These are phyloP conservation scores for Cotesia glomerata DNA, from an alignment of 1,140 invertebrate species.

Conservation along the genomic window DNA sequence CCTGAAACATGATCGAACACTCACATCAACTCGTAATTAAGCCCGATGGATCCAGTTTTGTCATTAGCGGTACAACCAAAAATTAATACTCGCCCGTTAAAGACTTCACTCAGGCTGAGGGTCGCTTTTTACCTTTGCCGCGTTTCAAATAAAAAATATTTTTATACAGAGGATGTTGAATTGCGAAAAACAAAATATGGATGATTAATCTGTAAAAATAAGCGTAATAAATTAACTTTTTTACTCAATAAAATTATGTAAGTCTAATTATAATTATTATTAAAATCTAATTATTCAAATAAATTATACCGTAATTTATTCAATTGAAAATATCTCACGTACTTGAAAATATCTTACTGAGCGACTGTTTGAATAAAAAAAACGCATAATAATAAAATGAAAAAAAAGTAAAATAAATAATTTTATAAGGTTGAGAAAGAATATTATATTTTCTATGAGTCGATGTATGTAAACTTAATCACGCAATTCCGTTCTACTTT, in stretches of 20 bases:
- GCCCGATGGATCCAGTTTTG: conserved; percentile 33
- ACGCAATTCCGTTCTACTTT: conserved; percentile 31
- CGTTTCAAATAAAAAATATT: conserved; percentile 1
- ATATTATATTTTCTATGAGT: conserved; percentile 16
- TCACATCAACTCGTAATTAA: conserved; percentile 18
- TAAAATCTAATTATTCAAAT: neutral
- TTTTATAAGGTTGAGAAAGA: neutral
- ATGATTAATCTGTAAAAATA: conserved; percentile 8
- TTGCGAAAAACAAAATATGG: conserved; percentile 32
- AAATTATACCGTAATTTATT: neutral
- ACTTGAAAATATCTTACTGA: no score
- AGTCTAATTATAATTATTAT: no score
- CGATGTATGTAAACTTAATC: conserved; percentile 19
- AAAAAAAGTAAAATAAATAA: neutral
- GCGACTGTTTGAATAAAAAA: neutral
- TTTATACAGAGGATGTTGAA: conserved; percentile 49
- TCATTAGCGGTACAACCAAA: conserved; percentile 41
- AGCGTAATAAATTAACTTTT: no score
- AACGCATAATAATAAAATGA: neutral
- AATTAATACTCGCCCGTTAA: conserved; percentile 43
- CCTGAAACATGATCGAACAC: neutral
- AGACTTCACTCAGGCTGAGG: neutral
- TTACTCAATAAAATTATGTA: neutral
- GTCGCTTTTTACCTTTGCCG: neutral
- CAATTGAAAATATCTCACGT: no score